Evolutionary conservation across 2,113 vertebrate species (phyloP).

Genomic region (Microcebus murinus): DNA sequence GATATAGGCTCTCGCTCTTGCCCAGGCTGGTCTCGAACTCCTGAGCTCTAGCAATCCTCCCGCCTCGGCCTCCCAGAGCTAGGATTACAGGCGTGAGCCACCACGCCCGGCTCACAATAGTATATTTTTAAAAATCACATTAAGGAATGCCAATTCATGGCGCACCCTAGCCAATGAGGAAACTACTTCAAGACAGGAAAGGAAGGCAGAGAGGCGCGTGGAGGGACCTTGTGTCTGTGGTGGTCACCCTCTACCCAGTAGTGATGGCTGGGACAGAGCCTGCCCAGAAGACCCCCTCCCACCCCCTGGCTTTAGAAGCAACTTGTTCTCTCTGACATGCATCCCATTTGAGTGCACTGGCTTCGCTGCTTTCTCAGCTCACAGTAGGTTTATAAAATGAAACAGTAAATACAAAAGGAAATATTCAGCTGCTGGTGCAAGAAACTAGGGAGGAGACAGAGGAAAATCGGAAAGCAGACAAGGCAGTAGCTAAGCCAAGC

Average conservation of each 20-base stretch:
- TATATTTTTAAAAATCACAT: not conserved
- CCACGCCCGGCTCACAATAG: not conserved
- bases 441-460: not conserved
- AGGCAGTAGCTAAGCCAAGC: not conserved
- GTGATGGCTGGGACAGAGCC: not conserved
- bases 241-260: fast-evolving
- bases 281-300: fast-evolving
- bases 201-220: too few relatives aligned
- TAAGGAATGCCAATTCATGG: not conserved
- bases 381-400: not conserved
- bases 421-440: not conserved
- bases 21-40: too few relatives aligned
- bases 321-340: not conserved
- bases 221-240: not conserved
- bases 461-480: not conserved
- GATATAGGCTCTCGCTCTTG: too few relatives aligned
- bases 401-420: not conserved
- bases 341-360: not conserved
- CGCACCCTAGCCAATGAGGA: not conserved
- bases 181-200: not conserved
- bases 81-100: too few relatives aligned
- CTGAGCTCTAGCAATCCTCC: too few relatives aligned
- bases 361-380: not conserved
- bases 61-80: too few relatives aligned
- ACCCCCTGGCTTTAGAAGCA: not conserved